phyloP scores from a whole-genome alignment of 2,113 vertebrate species.

The Psephotus haematonotus region DNA sequence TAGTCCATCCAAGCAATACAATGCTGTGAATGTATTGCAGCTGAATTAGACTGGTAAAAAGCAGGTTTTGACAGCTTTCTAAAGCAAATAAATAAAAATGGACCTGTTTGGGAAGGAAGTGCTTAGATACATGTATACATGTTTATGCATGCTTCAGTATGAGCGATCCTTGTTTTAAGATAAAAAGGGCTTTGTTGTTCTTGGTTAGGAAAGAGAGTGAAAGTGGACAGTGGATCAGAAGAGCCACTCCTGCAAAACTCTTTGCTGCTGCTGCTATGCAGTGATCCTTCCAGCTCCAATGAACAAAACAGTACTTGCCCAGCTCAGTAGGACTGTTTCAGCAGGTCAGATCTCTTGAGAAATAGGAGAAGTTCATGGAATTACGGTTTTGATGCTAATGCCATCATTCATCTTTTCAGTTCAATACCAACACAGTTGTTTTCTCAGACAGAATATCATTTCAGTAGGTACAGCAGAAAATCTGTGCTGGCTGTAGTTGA shows the following conservation, averaged over 20 bases:
- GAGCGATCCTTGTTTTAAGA: background rate
- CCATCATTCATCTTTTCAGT: background rate
- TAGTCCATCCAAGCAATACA: background rate
- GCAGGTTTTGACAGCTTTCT: background rate
- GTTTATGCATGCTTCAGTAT: background rate
- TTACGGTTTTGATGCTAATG: background rate
- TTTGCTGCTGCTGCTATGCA: background rate
- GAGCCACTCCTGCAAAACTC: background rate
- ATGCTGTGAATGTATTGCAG: background rate
- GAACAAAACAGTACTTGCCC: background rate
- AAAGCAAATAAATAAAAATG: background rate
- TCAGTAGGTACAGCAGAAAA: background rate
- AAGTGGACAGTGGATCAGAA: background rate
- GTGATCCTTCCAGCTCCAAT: background rate
- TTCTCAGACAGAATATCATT: background rate
- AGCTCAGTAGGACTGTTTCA: background rate
- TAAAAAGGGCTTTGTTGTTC: background rate
- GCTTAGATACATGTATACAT: fast-evolving
- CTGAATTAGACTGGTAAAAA: background rate
- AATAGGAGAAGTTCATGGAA: background rate
- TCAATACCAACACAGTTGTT: background rate
- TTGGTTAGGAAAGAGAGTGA: background rate
- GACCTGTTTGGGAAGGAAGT: background rate
- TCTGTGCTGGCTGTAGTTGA: background rate
- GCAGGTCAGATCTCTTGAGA: background rate